Evolutionary conservation across 2,113 vertebrate species (phyloP).

Genomic region (human): GRCh38 chr12:104563501-104564000

Average conservation of each 20-base stretch:
- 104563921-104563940: background rate
- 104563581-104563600: background rate
- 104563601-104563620: background rate
- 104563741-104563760: background rate
- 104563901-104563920: background rate
- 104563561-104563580: background rate
- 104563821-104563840: background rate
- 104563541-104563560: background rate
- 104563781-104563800: rapidly evolving
- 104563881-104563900: background rate
- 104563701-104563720: background rate
- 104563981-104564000: background rate
- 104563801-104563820: background rate
- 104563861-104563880: rapidly evolving
- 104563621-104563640: background rate
- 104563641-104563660: background rate
- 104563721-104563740: background rate
- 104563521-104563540: too few relatives aligned
- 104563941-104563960: background rate
- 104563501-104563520: rapidly evolving
- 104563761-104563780: background rate
- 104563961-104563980: background rate
- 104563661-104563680: background rate
- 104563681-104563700: background rate
- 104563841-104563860: background rate